Base-by-base conservation (phyloP, 2,888 invertebrate genomes). In the Cordilura impudica region DNA sequence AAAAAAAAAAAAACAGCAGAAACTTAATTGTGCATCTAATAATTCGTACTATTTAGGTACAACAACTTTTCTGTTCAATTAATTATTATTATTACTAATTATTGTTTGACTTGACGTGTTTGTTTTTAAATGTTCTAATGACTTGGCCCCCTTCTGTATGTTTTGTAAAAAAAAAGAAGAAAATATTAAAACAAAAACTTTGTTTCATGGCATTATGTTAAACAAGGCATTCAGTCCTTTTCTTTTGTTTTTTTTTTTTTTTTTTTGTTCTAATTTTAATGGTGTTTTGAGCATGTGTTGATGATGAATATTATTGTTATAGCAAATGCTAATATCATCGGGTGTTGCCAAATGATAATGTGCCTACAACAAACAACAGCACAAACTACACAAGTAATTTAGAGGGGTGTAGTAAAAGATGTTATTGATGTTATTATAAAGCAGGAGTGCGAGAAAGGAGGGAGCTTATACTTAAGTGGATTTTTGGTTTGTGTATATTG, bases 331-430 rank as follows among this genome's bases (percentile, higher is more conserved):
- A 54, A 65, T 56, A 72, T 31, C 31, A 53, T 71, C 51, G 53
- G 72, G 47, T 72, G 72, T 72, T 65, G 72, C 72, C 72, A 72
- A 72, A 65, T 56, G 35, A 63, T 72, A 65, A 56, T 65, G 45
- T 21, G 12, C 16, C 23, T 60, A 23, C 26, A 18, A 35, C 31
- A 54, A 51, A 51, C 14, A 18, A 51, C n/a, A 51, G n/a, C 47
- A 6, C 18, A 18, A 10, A 23, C 8, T 31, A 35, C 31, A 18
- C 6, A 7, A 35, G 31, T 19, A 35, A 12, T 4, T 1, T 12
- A 21, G 35, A 56, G 54, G 23, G 31, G 31, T 56, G 31, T n/a
- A 31, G 31, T 6, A 31, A 31, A 31, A 31, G 8, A 31, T 31
- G 31, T 10, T 10, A 31, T 2, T 10, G 1, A 31, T 31, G 31